Base-by-base conservation (phyloP, 1,140 invertebrate genomes). In the Pseudomyrmex dendroicus region DNA sequence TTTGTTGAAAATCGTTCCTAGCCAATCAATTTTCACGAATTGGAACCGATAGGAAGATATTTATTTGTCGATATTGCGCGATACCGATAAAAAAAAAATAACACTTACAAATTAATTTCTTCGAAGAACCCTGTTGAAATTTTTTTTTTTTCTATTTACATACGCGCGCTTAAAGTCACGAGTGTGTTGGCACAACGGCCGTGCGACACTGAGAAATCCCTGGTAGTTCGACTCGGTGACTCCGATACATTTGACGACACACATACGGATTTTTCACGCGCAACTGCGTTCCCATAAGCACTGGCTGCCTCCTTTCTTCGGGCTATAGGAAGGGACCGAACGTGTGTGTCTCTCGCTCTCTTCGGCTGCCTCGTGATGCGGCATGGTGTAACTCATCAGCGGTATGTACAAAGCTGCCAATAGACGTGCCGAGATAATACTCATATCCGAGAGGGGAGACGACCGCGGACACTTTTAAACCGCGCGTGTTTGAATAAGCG, bases 401-500 rank as follows among this genome's bases (percentile, higher is more conserved):
- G 64, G 82, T 61, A 66, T 83, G 82, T 66, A 57, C 78, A 83
- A 83, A 87, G 78, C 84, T 77, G 84, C 20, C 86, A 67, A 86
- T 67, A 61, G 85, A 86, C 85, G 54, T 48, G 17, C 44, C 22
- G 52, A 67, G 84, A 83, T 85, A 83, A 82, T 83, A 52, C 48
- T 35, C 35, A 35, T 35, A 15, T 50, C 35, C 35, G 10, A 35
- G 52, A 57, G 64, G 77, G 77, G 77, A 54, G 50, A 35, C 35
- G 35, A 48, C 48, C 61, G 61, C 72, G 82, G 82, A 72, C 76
- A 86, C 77, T 86, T 86, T 86, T 83, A 86, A 35, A 86, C 84
- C 72, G 63, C 64, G 86, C 67, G 84, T 83, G 84, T 87, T 87
- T 87, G 86, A 87, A 86, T 87, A 87, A 87, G 80, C 63, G 80